phyloP scores from a whole-genome alignment of 1,140 invertebrate species.

The Conus ventricosus region DNA sequence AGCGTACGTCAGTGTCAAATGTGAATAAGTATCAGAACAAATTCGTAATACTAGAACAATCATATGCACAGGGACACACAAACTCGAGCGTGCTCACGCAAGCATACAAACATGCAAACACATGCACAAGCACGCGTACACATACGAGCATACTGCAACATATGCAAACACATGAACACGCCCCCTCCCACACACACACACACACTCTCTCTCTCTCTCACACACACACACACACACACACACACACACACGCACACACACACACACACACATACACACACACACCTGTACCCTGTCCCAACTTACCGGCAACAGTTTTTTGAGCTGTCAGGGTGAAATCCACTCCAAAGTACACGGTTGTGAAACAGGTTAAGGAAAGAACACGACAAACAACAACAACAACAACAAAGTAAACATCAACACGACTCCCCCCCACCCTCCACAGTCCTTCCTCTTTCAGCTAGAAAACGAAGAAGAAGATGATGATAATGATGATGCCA shows the following conservation, averaged over 20 bases:
- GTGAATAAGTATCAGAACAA: too few relatives aligned
- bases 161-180: background rate
- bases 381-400: background rate
- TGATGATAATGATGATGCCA: too few relatives aligned
- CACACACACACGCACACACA: too few relatives aligned
- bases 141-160: background rate
- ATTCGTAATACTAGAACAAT: too few relatives aligned
- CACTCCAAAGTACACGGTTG: conserved; percentile 57
- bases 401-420: background rate
- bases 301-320: background rate
- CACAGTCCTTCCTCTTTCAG: too few relatives aligned
- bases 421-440: background rate
- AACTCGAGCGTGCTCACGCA: background rate
- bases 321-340: conserved; percentile 33
- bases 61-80: background rate
- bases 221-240: too few relatives aligned
- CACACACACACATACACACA: too few relatives aligned
- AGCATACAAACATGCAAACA: background rate
- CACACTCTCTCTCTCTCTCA: too few relatives aligned
- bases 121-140: background rate
- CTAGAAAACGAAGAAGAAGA: too few relatives aligned
- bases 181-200: too few relatives aligned
- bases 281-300: too few relatives aligned
- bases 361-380: conserved; percentile 49
- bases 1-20: too few relatives aligned